A percentile compares a stretch with the other conserved stretches of the same genome.
phyloP scores from a whole-genome alignment of 2,888 invertebrate genomes.

The Melieria picta region DNA sequence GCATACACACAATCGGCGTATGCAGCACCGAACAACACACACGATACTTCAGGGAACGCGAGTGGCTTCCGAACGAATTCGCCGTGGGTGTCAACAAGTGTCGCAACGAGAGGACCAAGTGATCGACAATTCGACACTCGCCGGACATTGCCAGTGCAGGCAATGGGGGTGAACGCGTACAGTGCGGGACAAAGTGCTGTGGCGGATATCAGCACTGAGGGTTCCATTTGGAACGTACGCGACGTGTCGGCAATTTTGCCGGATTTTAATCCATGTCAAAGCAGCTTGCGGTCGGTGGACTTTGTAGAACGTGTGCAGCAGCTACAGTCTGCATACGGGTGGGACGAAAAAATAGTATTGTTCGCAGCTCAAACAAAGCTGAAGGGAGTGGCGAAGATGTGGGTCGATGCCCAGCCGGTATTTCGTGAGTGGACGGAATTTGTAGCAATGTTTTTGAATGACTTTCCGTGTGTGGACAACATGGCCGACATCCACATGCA shows the following conservation, averaged over 20 bases:
- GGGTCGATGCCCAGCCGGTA: conserved; percentile 35
- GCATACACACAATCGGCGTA: too few relatives aligned
- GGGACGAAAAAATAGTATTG: conserved; percentile 31
- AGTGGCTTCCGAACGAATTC: too few relatives aligned
- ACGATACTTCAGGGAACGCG: too few relatives aligned
- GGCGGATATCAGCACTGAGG: too few relatives aligned
- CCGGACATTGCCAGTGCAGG: too few relatives aligned
- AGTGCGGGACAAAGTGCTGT: too few relatives aligned
- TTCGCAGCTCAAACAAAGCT: conserved; percentile 37
- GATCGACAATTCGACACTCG: too few relatives aligned
- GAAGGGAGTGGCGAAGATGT: conserved; percentile 36
- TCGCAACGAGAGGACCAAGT: too few relatives aligned
- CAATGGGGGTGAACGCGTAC: too few relatives aligned
- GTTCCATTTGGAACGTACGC: background rate
- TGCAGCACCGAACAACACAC: too few relatives aligned
- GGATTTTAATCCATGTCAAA: conserved; percentile 24
- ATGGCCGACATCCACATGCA: conserved; percentile 35
- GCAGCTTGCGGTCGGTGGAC: conserved; percentile 12
- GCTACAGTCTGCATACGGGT: conserved; percentile 34
- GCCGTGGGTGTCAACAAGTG: too few relatives aligned
- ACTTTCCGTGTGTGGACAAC: conserved; percentile 36
- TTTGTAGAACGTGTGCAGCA: conserved; percentile 34
- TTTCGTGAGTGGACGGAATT: conserved; percentile 32
- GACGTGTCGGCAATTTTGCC: conserved; percentile 28
- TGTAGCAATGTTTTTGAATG: conserved; percentile 23